phyloP scores from a whole-genome alignment of 2,113 vertebrate genomes.

The Ammodytes marinus region DNA sequence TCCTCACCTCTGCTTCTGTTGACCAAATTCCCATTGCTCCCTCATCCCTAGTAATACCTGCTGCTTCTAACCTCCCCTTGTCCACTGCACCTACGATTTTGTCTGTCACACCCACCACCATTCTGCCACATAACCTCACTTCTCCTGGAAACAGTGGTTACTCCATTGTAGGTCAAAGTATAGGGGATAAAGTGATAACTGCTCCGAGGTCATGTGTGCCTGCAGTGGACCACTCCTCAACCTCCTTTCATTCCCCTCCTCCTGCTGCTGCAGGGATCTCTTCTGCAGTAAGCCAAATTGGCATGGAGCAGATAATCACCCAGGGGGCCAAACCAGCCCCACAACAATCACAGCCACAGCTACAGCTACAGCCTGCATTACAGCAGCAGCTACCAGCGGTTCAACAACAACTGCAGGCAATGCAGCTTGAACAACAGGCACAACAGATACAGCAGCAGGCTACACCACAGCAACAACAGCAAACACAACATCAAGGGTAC shows the following conservation, averaged over 20 bases:
- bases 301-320: constrained; percentile 53
- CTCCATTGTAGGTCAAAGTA: constrained; percentile 53
- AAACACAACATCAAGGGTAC: constrained; percentile 50
- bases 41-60: constrained; percentile 43
- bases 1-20: constrained; percentile 34
- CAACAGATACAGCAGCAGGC: constrained; percentile 44
- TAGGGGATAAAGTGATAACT: constrained; percentile 49
- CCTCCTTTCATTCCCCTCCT: constrained; percentile 64
- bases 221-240: constrained; percentile 47
- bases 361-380: constrained; percentile 28
- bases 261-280: constrained; percentile 46
- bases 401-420: constrained; percentile 44
- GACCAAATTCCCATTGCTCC: constrained; percentile 47
- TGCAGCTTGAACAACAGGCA: constrained; percentile 59
- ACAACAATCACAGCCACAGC: constrained; percentile 41
- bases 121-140: constrained; percentile 41
- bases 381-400: constrained; percentile 55
- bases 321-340: constrained; percentile 25
- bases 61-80: constrained; percentile 42
- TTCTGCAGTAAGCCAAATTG: constrained; percentile 48
- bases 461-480: constrained; percentile 45
- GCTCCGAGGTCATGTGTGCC: constrained; percentile 44
- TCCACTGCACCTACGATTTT: constrained; percentile 39
- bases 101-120: constrained; percentile 25
- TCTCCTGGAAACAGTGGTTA: constrained; percentile 57